Base-by-base conservation (phyloP, 2,797 vertebrate genomes). In the Sebastes kiyomatsui region DNA sequence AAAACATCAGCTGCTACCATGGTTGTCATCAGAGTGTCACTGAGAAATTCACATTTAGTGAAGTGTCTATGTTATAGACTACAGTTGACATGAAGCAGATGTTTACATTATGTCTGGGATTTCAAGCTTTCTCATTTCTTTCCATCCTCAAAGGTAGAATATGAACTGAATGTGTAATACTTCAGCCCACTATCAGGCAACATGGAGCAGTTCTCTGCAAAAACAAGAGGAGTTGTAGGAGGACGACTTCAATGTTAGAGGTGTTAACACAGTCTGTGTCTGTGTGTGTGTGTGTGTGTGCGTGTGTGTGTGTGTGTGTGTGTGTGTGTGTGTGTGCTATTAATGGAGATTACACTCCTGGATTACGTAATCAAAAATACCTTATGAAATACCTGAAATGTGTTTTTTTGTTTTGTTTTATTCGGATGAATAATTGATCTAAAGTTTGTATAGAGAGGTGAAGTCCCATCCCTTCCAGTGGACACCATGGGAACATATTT, bases 101-200 rank as follows among this genome's bases (percentile, higher is more conserved):
- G 75, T 91, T 91, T 90, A 88, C 79, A 65, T 90, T 77, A 72
- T 79, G 88, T 88, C 88, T 92, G 84, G 83, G 66, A 81, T 88
- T 81, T 89, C 42, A 67, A 6, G 46, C 22, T 59, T 81, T 82
- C 79, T 80, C 49, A 46, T 60, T 69, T 74, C 38, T 84, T 73
- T 85, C 73, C 83, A 73, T 16, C 2, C 66, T 77, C 11, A 65
- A 16, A 74, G 68, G 56, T 73, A 55, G 33, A 28, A 25, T 54
- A 33, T 52, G 77, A 71, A 70, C 69, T 81, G 60, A 32, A 74
- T 49, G 35, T 72, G 22, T 35, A 7, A 56, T 12, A 52, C 46
- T 14, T 56, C 71, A 58, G 30, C 25, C 1, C 32, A 2, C 35
- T 59, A 67, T 80, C 72, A 75, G 67, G 72, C 66, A 76, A 42